Evolutionary conservation across 2,888 invertebrate species (phyloP), one percentile per base, ranked within the genome.

Genomic region (Caenorhabditis sinica): DNA sequence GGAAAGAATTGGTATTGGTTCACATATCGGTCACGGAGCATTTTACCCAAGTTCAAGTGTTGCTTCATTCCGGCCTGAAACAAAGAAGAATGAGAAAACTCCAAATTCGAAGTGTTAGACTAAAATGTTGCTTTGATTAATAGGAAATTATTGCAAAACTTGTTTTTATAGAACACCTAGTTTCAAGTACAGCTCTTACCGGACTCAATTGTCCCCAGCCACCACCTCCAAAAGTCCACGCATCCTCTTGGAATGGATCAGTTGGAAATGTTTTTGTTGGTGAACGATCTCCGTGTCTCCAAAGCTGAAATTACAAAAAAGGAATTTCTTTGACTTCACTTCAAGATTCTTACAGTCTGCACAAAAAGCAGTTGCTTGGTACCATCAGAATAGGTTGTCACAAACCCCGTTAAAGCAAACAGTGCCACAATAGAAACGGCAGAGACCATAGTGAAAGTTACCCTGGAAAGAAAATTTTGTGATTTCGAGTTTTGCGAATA

Each of bases 21-120:
- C 45, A 93, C 92, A 93, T 96, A 97, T 8, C 96, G 95, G 53
- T 94, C 93, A 17, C 96, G 94, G 6, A 96, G 93, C 95, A 95
- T 96, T 91, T 95, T 93, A 5, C 96, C 96, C 5, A 96, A 93
- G 23, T 94, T 93, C 90, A 95, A 95, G 82, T 96, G 96, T 90
- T 96, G 95, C 87, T 25, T 23, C 85, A 89, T 82, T 71, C 82
- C 82, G 11, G 60, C 43, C 80, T 80, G 33, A 30, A 72, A 68
- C 33, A 23, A 51, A 51, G 51, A 9, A 17, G 5, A 51, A 51
- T 15, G 17, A 45, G n/a, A 49, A 49, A 1, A 51, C 23, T 51
- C 0, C 30, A 51, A 51, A 8, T n/a, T n/a, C n/a, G n/a, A n/a
- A n/a, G n/a, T n/a, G n/a, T n/a, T n/a, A n/a, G n/a, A n/a, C n/a